phyloP scores from a whole-genome alignment of 2,888 invertebrate genomes.

The Nowickia ferox region DNA sequence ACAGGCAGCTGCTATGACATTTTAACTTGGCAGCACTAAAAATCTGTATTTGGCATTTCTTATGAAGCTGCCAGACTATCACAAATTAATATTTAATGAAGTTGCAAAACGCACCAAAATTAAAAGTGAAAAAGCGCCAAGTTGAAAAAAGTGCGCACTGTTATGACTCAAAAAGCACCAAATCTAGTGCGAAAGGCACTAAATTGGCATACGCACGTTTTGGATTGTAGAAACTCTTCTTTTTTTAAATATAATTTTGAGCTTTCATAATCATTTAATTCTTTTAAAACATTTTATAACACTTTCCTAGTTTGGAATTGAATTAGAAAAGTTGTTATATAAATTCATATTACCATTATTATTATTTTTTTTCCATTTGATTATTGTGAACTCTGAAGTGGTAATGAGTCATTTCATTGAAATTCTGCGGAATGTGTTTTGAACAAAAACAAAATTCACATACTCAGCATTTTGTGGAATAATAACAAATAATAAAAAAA shows the following conservation, averaged over 20 bases:
- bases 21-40: no score
- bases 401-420: conserved; percentile 61
- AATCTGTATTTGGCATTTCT: no score
- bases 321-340: conserved; percentile 13
- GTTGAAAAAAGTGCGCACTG: no score
- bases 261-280: not conserved
- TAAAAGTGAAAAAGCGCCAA: no score
- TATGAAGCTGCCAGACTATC: no score
- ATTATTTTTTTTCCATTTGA: not conserved
- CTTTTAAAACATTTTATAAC: not conserved
- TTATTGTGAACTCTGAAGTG: conserved; percentile 26
- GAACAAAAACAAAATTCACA: conserved; percentile 31
- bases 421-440: conserved; percentile 42
- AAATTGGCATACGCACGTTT: no score
- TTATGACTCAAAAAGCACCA: no score
- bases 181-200: no score
- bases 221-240: no score
- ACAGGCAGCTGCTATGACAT: no score
- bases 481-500: conserved; percentile 7
- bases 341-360: not conserved
- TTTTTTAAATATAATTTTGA: not conserved
- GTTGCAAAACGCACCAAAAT: no score
- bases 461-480: conserved; percentile 41
- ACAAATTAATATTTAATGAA: no score
- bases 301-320: conserved; percentile 16